phyloP scores from a whole-genome alignment of 2,797 vertebrate species.

The Coregonus suidteri region DNA sequence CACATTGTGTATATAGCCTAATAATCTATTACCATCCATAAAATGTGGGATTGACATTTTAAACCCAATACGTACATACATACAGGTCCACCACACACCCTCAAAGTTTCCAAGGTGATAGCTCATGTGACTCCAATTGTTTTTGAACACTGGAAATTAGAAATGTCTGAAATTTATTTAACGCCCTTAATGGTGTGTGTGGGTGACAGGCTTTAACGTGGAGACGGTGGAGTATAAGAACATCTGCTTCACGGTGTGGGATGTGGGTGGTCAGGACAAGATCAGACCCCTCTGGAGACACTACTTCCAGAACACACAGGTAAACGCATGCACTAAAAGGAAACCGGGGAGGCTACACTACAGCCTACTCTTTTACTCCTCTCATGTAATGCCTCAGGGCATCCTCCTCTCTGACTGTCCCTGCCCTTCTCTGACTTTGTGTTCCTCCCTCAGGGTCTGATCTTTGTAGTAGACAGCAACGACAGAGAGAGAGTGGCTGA shows the following conservation, averaged over 20 bases:
- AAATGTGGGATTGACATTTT: no score
- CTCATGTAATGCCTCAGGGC: background rate
- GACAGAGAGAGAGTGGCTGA: constrained; percentile 87
- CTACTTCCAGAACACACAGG: constrained; percentile 95
- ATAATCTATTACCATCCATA: no score
- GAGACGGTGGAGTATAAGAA: constrained; percentile 94
- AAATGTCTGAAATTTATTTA: background rate
- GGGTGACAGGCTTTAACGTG: constrained; percentile 87
- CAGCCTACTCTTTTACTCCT: background rate
- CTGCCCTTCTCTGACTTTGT: background rate
- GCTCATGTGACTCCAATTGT: no score
- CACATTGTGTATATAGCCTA: no score
- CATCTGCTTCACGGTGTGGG: constrained; percentile 94
- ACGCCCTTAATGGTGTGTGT: background rate
- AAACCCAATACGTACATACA: no score
- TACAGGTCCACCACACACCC: no score
- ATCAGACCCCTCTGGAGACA: constrained; percentile 93
- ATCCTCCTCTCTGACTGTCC: background rate
- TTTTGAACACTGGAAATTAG: no score
- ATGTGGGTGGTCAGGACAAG: constrained; percentile 93
- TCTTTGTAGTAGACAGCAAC: constrained; percentile 94
- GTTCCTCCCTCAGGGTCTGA: constrained; percentile 80
- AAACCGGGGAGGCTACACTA: background rate
- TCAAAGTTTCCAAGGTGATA: no score
- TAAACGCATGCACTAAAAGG: constrained; percentile 34